Evolutionary conservation across 2,797 vertebrate species (phyloP), one percentile per base, ranked within the genome.

Genomic region (Vespertilio murinus): DNA sequence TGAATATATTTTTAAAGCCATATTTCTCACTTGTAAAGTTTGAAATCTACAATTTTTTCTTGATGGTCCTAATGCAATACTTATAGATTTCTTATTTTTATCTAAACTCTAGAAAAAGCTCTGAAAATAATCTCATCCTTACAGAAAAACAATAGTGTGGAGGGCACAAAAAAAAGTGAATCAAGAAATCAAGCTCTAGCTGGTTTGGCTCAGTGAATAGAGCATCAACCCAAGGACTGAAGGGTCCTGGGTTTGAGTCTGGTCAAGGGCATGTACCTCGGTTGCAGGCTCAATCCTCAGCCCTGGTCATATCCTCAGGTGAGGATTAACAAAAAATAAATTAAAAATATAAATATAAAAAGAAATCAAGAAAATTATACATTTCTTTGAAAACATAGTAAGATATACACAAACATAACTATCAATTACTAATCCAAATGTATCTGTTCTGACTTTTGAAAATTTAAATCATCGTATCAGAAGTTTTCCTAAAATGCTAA

Each of bases 401-500:
- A 82, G 12, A 71, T 38, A 94, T 6, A 77, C 3, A 54, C 40
- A 88, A 91, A 67, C 45, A 3, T n/a, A 71, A 83, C 16, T 65
- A 90, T 47, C 47, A 52, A 17, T 89, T 65, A 92, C 13, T 91
- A 89, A 90, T 90, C 78, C 86, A 71, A 54, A 49, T 69, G 30
- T 28, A 89, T 83, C 23, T 33, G 22, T 40, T 82, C 59, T 65
- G 17, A 83, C 81, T 73, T 71, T 33, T 90, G n/a, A 95, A 87
- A 90, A 54, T 64, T n/a, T 85, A 89, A 78, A 30, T 90, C 23
- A 87, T 49, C 18, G 25, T 33, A 25, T 83, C 42, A 95, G 94
- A 65, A 90, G 73, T 90, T 83, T 95, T 61, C 74, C 23, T 90
- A 95, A 88, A 18, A 91, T 92, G 64, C 78, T 85, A 83, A 88